phyloP scores from a whole-genome alignment of 2,113 vertebrate species.

The Gymnobelideus leadbeateri region DNA sequence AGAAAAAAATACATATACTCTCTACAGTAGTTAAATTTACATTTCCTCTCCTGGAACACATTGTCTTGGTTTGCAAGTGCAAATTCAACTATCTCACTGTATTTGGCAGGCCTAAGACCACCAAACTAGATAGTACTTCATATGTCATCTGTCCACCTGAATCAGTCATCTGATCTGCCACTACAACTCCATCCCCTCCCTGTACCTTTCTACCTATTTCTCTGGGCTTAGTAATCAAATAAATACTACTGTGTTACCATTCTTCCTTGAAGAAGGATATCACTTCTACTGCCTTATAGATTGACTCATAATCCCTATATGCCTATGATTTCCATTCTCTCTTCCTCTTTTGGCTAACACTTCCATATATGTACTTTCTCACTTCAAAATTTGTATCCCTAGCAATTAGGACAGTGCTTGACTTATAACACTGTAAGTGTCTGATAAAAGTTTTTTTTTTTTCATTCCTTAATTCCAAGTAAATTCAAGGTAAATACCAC shows the following conservation, averaged over 20 bases:
- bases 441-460: background rate
- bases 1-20: background rate
- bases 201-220: no score
- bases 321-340: no score
- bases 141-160: background rate
- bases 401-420: background rate
- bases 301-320: no score
- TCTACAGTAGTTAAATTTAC: background rate
- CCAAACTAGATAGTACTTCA: background rate
- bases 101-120: background rate
- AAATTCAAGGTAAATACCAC: background rate
- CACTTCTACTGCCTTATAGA: no score
- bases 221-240: no score
- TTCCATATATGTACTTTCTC: background rate
- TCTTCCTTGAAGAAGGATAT: no score
- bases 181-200: no score
- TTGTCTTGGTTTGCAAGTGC: background rate
- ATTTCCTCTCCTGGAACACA: background rate
- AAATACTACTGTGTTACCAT: no score
- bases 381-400: background rate
- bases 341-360: background rate
- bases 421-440: background rate
- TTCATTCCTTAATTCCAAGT: background rate
- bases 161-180: no score
- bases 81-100: background rate